Evolutionary conservation across 2,113 vertebrate species (phyloP).

Genomic region (Ptilonorhynchus violaceus): DNA sequence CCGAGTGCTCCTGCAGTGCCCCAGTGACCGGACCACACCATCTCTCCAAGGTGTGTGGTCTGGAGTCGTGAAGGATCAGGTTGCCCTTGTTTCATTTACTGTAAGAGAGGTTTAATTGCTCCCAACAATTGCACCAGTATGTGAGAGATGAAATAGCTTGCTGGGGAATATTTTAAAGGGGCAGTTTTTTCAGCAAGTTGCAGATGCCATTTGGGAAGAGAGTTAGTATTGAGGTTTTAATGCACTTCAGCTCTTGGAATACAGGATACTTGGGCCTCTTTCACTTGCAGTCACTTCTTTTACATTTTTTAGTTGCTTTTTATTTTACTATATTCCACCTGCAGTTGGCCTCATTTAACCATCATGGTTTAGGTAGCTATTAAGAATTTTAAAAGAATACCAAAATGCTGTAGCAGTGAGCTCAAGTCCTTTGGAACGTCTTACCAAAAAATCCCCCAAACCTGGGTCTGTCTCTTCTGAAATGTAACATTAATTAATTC

Average conservation of each 20-base stretch:
- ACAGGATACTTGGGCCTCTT: not conserved
- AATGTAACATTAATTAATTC: conserved; percentile 70
- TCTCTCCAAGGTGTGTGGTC: conserved; percentile 37
- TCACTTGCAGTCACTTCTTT: not conserved
- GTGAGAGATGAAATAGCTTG: conserved; percentile 7
- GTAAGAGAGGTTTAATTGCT: conserved; percentile 47
- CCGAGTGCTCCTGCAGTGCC: not conserved
- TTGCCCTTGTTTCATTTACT: conserved; percentile 40
- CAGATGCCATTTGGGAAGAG: not conserved
- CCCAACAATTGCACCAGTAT: conserved; percentile 9
- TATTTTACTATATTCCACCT: conserved; percentile 44
- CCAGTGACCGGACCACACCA: not conserved
- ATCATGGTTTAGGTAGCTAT: conserved; percentile 26
- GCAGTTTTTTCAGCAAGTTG: not conserved
- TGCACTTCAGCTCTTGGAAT: not conserved
- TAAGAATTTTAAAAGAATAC: conserved; percentile 50
- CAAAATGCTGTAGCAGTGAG: conserved; percentile 19
- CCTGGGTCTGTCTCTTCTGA: conserved; percentile 34
- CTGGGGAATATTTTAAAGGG: conserved; percentile 33
- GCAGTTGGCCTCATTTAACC: conserved; percentile 46
- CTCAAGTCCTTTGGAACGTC: conserved; percentile 38
- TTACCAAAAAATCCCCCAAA: conserved; percentile 17
- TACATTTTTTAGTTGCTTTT: conserved; percentile 23
- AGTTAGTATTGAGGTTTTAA: not conserved
- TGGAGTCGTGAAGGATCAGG: not conserved